Percentiles rank a stretch among this genome's conserved stretches.
Evolutionary conservation across 2,113 vertebrate genomes (phyloP).

Genomic region (human (Homo sapiens)): GRCh38 chr5:3639501-3640000

Average conservation of each 20-base stretch:
- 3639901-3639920: no score
- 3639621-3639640: no score
- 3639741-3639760: not conserved
- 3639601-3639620: rapidly evolving
- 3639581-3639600: rapidly evolving
- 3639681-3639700: rapidly evolving
- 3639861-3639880: not conserved
- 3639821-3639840: rapidly evolving
- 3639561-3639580: no score
- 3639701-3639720: no score
- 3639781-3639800: not conserved
- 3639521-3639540: not conserved
- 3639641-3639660: not conserved
- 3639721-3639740: rapidly evolving
- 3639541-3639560: not conserved
- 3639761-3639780: no score
- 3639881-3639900: rapidly evolving
- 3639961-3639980: not conserved
- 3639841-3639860: rapidly evolving
- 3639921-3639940: not conserved
- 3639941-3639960: rapidly evolving
- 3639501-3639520: no score
- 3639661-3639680: rapidly evolving
- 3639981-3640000: not conserved
- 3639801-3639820: rapidly evolving